Base-by-base conservation (phyloP, 1,140 invertebrate genomes). In the Dendroctonus valens region DNA sequence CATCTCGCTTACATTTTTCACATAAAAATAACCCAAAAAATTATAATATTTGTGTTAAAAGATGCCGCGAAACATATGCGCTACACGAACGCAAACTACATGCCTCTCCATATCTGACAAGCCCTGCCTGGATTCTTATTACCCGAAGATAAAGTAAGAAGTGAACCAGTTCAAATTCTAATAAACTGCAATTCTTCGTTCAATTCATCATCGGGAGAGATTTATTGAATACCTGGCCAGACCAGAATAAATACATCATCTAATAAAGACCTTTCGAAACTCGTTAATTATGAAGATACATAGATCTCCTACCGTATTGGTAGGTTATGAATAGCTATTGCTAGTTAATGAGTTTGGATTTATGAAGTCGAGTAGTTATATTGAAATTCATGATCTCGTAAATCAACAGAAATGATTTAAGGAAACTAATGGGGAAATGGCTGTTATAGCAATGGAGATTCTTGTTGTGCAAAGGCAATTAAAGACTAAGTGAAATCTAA, bases 231-330 rank as follows among this genome's bases (percentile, higher is more conserved):
- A 53, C 7, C 52, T 26, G 39, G 52, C 9, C 11, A 7, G 15
- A 2, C 9, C 12, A 53, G 9, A 53, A 39, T 53, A 53, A 53
- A 53, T 53, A 53, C 39, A 53, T 53, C 52, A 53, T 53, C 52
- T 53, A 53, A 53, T 53, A 53, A 39, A 53, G 52, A 53, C 52
- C 7, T 53, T 53, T 53, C 26, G 52, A 38, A 53, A 53, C 52
- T 38, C 5, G 38, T 53, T 53, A 53, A 53, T 53, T 53, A 53
- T 38, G 39, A 38, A 53, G 52, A 26, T 53, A 53, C 52, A 53
- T 53, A 39, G 52, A 53, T 53, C 38, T 53, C 15, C 52, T 53
- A 39, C 52, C 12, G 52, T 53, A 53, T 53, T 37, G 11, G 42
- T 51, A 0, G 52, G 15, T 53, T 38, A 53, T 53, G 52, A 53